These are phyloP conservation scores for Clamator glandarius DNA, from an alignment of 2,797 vertebrate species.

Conservation along the genomic window DNA sequence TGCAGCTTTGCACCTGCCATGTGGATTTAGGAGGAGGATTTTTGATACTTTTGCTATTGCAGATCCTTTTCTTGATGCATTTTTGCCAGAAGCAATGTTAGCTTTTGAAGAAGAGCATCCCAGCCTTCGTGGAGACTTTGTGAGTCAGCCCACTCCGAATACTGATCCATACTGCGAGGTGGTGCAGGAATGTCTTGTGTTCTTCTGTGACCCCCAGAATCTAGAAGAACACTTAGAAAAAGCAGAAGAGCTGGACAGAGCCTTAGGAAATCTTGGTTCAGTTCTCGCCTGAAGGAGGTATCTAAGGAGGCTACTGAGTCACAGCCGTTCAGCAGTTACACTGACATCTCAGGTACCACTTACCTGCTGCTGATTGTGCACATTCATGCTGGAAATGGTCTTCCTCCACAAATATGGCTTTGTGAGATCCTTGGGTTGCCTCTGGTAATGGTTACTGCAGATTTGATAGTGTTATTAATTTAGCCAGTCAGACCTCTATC, in stretches of 20 bases:
- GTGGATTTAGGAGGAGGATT: not conserved
- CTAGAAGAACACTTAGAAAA: not conserved
- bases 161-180: rapidly evolving
- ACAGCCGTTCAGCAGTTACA: not conserved
- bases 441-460: slow-evolving; percentile 2
- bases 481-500: slow-evolving; percentile 57
- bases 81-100: not conserved
- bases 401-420: not conserved
- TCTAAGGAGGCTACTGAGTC: not conserved
- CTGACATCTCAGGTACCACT: not conserved
- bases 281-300: not conserved
- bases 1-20: not conserved
- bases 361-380: not conserved
- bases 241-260: not conserved
- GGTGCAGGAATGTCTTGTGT: not conserved
- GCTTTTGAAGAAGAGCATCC: not conserved
- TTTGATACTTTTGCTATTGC: not conserved
- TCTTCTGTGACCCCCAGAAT: not conserved
- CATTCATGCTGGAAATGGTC: not conserved
- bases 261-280: not conserved
- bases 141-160: not conserved
- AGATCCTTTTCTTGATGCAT: rapidly evolving
- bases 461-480: slow-evolving; percentile 47
- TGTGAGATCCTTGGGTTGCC: slow-evolving; percentile 7
- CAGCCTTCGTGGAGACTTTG: not conserved